phyloP scores from a whole-genome alignment of 2,113 vertebrate genomes.

The Corythaeola cristata region DNA sequence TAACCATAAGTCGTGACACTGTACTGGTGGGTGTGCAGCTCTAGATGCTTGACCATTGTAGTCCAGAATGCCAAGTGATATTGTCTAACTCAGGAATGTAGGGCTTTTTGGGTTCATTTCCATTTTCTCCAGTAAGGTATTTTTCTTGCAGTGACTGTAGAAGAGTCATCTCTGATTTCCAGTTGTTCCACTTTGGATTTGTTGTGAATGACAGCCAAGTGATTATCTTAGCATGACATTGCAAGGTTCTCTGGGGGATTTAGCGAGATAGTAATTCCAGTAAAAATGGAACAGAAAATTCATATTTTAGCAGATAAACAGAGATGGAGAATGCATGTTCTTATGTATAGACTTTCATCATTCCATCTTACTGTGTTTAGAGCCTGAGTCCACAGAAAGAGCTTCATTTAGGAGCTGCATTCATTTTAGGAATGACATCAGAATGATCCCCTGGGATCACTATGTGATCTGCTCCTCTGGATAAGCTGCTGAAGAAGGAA shows the following conservation, averaged over 20 bases:
- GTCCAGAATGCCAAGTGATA: background rate
- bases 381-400: background rate
- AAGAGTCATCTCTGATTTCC: background rate
- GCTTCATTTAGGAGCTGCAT: background rate
- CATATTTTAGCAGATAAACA: background rate
- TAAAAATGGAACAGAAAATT: background rate
- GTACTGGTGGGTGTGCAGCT: background rate
- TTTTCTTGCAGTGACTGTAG: background rate
- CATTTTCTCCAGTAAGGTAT: background rate
- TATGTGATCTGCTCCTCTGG: background rate
- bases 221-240: slow-evolving; percentile 1
- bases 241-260: background rate
- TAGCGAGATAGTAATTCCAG: background rate
- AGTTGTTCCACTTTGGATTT: background rate
- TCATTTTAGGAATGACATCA: background rate
- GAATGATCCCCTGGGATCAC: background rate
- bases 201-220: background rate
- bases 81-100: background rate
- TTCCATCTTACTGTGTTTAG: background rate
- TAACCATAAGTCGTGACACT: background rate
- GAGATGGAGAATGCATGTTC: background rate
- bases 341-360: background rate
- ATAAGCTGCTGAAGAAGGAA: background rate
- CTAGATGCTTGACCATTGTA: background rate
- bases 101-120: background rate